Base-by-base conservation (phyloP, 2,113 vertebrate genomes). In the Mionectes macconnelli region DNA sequence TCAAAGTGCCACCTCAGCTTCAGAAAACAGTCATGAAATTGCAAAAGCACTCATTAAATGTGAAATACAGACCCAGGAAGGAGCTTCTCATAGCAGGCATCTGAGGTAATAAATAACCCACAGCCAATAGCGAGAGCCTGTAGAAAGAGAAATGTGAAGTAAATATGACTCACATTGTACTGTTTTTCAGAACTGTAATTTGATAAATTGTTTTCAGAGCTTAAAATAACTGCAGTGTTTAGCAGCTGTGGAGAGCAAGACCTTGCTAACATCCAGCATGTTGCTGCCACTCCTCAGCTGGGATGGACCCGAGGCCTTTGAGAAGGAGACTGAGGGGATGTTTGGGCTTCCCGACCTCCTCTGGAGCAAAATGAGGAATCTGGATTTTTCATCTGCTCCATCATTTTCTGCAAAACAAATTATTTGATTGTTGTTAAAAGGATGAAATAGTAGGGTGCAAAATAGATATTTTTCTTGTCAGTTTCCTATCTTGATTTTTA, bases 21-120 rank as follows among this genome's bases (percentile, higher is more conserved):
- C 89, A 87, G 84, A 91, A 96, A 97, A 93, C 21, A 15, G 68
- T 75, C 33, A 55, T 72, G 77, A 91, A 97, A 95, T 84, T 90
- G 76, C 73, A 92, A 89, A 95, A 96, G 83, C 84, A 57, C 49
- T 92, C 73, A 42, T 94, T 96, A 95, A 95, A 76, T 22, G 49
- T 92, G 90, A 97, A 96, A 94, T 89, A 82, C 28, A 72, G 92
- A 84, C 64, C 37, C 53, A 72, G 80, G 56, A 79, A 93, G 69
- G 49, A 89, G 96, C 75, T 90, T 35, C 73, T 89, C 25, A 72
- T 57, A 45, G 62, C 76, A 84, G 74, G 50, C 56, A 59, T 53
- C 86, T 20, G 42, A 45, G 49, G 31, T 79, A 79, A 88, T 96
- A 97, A 96, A 96, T 96, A 94, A 76, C 84, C 49, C 0, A 0